Evolutionary conservation across 2,888 invertebrate genomes (phyloP), one percentile per base, ranked within the genome.

Genomic region (Drosophila kanekoi): DNA sequence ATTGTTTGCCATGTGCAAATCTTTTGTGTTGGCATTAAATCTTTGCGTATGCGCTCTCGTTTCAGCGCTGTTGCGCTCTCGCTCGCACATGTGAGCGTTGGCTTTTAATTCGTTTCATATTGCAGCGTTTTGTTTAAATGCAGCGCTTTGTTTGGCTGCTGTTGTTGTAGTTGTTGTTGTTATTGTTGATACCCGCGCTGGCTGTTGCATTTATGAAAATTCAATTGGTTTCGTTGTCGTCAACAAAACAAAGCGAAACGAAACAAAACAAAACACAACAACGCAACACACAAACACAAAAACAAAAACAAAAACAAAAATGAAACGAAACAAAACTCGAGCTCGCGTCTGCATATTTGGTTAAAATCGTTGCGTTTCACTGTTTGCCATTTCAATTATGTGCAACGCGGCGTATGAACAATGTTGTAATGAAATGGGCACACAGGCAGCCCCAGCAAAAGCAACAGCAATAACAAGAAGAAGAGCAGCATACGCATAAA

Each of bases 341-440:
- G 14, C 49, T 52, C 20, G 52, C 61, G 48, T 79, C 69, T 77
- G 77, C 68, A 86, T 80, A 83, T 83, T 83, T 82, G 86, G 84
- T 72, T 75, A 70, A 83, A 83, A 88, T 84, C 87, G 84, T 70
- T 73, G 89, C 84, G 72, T 86, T 83, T 88, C 89, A 84, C 87
- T 85, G 89, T 85, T 89, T 84, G 85, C 89, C 77, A 85, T 89
- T 85, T 85, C 89, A 85, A 85, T 85, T 85, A 89, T 85, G 85
- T 89, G 85, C 89, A 85, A 77, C 87, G 87, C 89, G 81, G 85
- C 85, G 89, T 89, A 89, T 89, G 81, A 84, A 81, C 85, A 87
- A 87, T 88, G 83, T 82, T 88, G 83, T 83, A 88, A 88, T 89
- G 87, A 84, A 84, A 89, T 81, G 77, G 89, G 79, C 72, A 76